A percentile compares a stretch with the other conserved stretches of the same genome.
Evolutionary conservation across 2,113 vertebrate genomes (phyloP).

Genomic region (Acrocephalus arundinaceus): DNA sequence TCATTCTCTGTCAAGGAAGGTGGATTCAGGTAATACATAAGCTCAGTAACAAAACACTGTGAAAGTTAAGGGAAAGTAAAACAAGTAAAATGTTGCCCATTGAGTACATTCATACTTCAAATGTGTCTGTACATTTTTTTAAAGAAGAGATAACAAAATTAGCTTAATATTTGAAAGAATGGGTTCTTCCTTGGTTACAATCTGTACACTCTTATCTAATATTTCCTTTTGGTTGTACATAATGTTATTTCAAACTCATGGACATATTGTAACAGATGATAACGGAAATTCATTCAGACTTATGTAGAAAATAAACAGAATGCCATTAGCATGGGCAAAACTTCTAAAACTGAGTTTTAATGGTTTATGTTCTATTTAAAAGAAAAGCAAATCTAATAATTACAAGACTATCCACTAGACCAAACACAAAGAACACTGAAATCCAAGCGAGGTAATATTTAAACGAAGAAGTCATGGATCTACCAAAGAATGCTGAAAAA

Average conservation of each 20-base stretch:
- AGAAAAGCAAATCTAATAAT: background rate
- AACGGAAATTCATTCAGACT: background rate
- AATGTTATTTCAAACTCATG: background rate
- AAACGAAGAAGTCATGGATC: background rate
- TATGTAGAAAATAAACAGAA: background rate
- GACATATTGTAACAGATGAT: background rate
- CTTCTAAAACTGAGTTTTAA: background rate
- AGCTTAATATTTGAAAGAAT: background rate
- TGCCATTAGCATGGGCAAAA: background rate
- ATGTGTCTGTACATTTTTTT: background rate
- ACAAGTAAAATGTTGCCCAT: background rate
- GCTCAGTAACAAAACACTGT: background rate
- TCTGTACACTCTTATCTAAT: background rate
- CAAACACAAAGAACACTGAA: background rate
- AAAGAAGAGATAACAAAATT: background rate
- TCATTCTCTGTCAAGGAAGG: background rate
- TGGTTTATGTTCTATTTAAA: background rate
- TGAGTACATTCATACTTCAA: background rate
- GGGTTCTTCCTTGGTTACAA: background rate
- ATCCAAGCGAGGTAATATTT: background rate
- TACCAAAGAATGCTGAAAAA: background rate
- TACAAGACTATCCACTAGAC: background rate
- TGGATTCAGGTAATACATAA: accelerated
- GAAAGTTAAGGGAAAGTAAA: background rate
- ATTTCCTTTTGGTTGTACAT: background rate